Percentiles rank a stretch among this genome's conserved stretches.
phyloP scores from a whole-genome alignment of 1,140 invertebrate species.

The Camponotus vicinus region DNA sequence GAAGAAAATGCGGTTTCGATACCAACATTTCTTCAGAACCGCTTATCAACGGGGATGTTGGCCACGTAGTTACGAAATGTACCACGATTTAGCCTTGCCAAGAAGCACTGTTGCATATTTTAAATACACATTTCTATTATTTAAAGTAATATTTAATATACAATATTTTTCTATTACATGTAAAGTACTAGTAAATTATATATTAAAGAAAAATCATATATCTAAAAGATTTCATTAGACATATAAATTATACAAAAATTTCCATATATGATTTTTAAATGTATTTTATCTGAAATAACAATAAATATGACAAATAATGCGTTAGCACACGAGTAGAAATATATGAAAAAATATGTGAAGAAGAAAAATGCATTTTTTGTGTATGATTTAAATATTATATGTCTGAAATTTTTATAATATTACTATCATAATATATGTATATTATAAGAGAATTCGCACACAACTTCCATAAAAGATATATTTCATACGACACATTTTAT shows the following conservation, averaged over 20 bases:
- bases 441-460: not conserved
- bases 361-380: not conserved
- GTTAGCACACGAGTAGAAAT: not conserved
- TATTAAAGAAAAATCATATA: not conserved
- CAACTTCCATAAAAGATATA: too few relatives aligned
- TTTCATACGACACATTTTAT: too few relatives aligned
- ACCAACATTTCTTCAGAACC: not conserved
- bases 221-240: not conserved
- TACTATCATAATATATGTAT: not conserved
- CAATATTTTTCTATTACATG: not conserved
- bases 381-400: not conserved
- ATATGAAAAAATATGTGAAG: not conserved
- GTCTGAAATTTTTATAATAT: not conserved
- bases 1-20: slow-evolving; percentile 20
- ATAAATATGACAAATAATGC: not conserved
- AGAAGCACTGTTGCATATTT: too few relatives aligned
- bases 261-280: too few relatives aligned
- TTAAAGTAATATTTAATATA: too few relatives aligned
- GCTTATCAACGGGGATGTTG: slow-evolving; percentile 33
- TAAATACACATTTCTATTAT: too few relatives aligned
- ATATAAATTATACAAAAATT: too few relatives aligned
- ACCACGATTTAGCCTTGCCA: not conserved
- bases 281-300: not conserved
- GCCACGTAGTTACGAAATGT: not conserved
- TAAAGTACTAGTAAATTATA: not conserved